phyloP scores from a whole-genome alignment of 2,113 vertebrate genomes.

The Lichenostomus cassidix region DNA sequence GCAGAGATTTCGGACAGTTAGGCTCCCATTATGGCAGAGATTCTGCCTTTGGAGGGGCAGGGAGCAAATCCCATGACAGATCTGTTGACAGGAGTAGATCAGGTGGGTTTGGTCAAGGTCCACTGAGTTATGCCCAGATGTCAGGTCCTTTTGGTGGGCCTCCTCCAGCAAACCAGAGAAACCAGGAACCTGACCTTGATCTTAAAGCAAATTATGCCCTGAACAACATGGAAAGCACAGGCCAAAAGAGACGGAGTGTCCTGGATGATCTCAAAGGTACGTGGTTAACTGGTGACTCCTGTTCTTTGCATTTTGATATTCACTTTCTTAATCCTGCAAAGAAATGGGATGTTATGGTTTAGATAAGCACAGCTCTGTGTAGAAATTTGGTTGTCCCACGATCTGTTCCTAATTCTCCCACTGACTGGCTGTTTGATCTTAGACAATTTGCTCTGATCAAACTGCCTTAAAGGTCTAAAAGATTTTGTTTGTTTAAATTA shows the following conservation, averaged over 20 bases:
- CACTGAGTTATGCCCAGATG: background rate
- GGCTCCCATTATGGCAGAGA: background rate
- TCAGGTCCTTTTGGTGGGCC: background rate
- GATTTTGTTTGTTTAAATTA: background rate
- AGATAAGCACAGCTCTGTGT: background rate
- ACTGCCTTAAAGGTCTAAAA: background rate
- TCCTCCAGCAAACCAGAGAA: background rate
- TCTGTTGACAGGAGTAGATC: background rate
- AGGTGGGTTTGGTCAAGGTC: background rate
- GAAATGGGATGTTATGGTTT: background rate
- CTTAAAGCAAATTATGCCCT: background rate
- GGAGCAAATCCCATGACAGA: background rate
- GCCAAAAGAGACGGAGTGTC: background rate
- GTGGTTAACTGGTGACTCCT: background rate
- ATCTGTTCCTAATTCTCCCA: background rate
- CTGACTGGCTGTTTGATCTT: background rate
- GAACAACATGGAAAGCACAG: background rate
- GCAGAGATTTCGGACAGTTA: background rate
- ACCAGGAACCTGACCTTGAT: background rate
- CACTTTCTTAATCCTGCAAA: background rate
- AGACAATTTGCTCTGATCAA: background rate
- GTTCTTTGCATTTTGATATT: background rate
- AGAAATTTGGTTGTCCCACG: background rate
- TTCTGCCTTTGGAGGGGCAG: background rate
- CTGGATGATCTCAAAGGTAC: constrained; percentile 35